phyloP scores from a whole-genome alignment of 2,888 invertebrate species.

The Chaetogeoica ovagalla region DNA sequence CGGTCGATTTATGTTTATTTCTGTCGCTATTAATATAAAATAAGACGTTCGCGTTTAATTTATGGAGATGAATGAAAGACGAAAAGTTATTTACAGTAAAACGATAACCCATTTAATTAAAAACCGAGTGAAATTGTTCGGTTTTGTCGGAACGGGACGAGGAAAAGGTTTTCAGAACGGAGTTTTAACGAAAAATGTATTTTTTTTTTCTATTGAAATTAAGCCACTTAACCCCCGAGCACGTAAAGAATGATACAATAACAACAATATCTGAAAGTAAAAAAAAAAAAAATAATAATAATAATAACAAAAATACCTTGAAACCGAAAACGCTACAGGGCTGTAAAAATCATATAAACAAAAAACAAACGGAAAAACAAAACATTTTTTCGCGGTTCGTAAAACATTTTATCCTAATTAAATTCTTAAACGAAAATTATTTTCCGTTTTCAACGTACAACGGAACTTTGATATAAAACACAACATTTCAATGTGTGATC shows the following conservation, averaged over 20 bases:
- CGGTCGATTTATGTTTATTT: neutral
- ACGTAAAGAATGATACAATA: conserved; percentile 48
- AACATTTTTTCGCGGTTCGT: conserved; percentile 42
- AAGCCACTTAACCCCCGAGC: conserved; percentile 40
- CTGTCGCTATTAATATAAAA: neutral
- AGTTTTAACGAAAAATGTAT: conserved; percentile 25
- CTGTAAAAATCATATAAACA: conserved; percentile 37
- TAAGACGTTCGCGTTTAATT: neutral
- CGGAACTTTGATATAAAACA: conserved; percentile 3
- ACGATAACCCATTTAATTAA: conserved; percentile 36
- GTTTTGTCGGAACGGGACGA: neutral
- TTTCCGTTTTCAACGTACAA: conserved; percentile 32
- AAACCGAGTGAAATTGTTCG: conserved; percentile 33
- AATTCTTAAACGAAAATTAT: conserved; percentile 39
- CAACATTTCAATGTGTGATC: conserved; percentile 36
- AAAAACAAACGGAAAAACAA: conserved; percentile 40
- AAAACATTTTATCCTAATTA: conserved; percentile 41
- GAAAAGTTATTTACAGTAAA: conserved; percentile 17
- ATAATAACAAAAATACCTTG: conserved; percentile 19
- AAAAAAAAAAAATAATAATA: conserved; percentile 3
- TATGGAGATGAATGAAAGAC: neutral
- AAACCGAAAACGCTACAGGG: conserved; percentile 37
- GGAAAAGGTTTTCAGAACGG: conserved; percentile 24
- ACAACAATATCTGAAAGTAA: conserved; percentile 29
- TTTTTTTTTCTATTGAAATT: conserved; percentile 43